Evolutionary conservation across 2,888 invertebrate species (phyloP).

Genomic region (Germaria angustata): DNA sequence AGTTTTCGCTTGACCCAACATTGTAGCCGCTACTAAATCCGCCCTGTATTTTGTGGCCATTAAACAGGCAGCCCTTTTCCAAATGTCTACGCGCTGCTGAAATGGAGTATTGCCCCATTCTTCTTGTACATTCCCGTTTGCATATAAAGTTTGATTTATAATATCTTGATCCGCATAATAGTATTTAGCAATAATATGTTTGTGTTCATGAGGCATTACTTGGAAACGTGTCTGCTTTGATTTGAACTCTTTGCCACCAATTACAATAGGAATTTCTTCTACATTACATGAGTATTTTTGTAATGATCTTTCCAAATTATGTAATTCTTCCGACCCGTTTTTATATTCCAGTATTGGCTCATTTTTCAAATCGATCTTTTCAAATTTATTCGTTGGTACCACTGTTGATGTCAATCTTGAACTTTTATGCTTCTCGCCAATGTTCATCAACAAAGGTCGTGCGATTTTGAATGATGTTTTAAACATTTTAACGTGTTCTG

Average conservation of each 20-base stretch:
- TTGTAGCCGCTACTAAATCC: constrained; percentile 94
- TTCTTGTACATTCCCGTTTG: constrained; percentile 86
- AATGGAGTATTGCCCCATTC: constrained; percentile 93
- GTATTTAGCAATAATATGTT: constrained; percentile 91
- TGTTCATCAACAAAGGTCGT: not conserved
- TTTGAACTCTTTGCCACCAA: constrained; percentile 91
- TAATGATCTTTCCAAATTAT: constrained; percentile 86
- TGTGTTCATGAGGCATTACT: constrained; percentile 92
- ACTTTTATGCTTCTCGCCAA: not conserved
- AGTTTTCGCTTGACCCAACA: constrained; percentile 97
- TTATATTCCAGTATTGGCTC: constrained; percentile 89
- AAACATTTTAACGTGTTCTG: not conserved
- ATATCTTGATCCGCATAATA: constrained; percentile 91
- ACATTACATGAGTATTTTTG: constrained; percentile 83
- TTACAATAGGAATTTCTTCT: constrained; percentile 94
- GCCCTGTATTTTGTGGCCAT: constrained; percentile 93
- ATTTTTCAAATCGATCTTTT: constrained; percentile 86
- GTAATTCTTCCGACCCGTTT: constrained; percentile 89
- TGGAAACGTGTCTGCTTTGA: constrained; percentile 88
- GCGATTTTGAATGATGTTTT: not conserved
- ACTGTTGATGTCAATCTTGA: not conserved
- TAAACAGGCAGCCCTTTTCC: constrained; percentile 92
- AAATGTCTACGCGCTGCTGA: constrained; percentile 88
- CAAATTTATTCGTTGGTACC: constrained; percentile 82
- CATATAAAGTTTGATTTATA: constrained; percentile 90